Base-by-base conservation (phyloP, 2,113 vertebrate genomes). In the Labrus mixtus region DNA sequence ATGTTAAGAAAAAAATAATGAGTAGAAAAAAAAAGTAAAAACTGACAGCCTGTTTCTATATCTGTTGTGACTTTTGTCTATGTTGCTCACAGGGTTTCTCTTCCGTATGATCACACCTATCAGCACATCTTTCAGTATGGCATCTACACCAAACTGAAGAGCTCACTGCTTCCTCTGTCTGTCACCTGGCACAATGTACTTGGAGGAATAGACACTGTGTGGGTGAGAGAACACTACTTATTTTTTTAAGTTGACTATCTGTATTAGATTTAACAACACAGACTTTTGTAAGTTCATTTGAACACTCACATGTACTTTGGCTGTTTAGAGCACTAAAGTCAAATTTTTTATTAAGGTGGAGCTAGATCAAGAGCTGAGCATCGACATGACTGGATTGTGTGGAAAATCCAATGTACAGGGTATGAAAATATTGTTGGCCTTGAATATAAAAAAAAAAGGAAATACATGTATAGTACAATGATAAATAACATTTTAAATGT, bases 101-200 rank as follows among this genome's bases (percentile, higher is more conserved):
- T 95, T 59, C 94, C 94, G 0, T 94, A 91, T 5, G 92, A 94
- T 43, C 91, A 94, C 84, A 92, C 90, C 16, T 94, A 94, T 69
- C 92, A 93, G 82, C 90, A 89, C 3, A 87, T 94, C 15, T 94
- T 91, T 10, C 68, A 62, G 0, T 95, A 92, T 9, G 94, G 94
- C 65, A 82, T 93, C 81, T 91, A 91, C 86, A 92, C 88, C 8
- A 82, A 61, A 51, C 90, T 94, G 57, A 89, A 13, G 68, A 94
- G 92, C 87, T 82, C 71, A 0, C 29, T 94, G 75, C 79, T 94
- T 37, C 91, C 91, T 3, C 75, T 94, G 20, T 85, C 92, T 1
- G 80, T 95, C 78, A 90, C 86, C 61, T 95, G 94, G 94, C 78
- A 87, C 72, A 82, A 1, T 62, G 72, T 81, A 8, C 59, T 79